These are phyloP conservation scores for Philypnodon macrostomus DNA, from an alignment of 2,797 vertebrate genomes.

Conservation along the genomic window DNA sequence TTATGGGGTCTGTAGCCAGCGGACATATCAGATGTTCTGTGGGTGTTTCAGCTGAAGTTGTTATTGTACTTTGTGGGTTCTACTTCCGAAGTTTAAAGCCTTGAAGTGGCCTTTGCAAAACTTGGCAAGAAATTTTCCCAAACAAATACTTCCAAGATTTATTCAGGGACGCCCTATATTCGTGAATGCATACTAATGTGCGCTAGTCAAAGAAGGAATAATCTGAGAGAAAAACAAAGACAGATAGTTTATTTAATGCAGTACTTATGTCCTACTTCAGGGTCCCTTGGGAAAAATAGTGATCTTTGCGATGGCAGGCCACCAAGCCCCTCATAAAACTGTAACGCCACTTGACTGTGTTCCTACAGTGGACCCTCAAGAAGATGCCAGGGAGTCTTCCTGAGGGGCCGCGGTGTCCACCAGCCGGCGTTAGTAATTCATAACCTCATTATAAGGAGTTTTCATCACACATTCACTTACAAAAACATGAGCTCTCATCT, in stretches of 20 bases:
- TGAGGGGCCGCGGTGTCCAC: slow-evolving; percentile 54
- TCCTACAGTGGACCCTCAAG: slow-evolving; percentile 39
- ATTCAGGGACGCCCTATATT: slow-evolving; percentile 56
- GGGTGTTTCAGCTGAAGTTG: slow-evolving; percentile 30
- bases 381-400: slow-evolving; percentile 48
- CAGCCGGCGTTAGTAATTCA: slow-evolving; percentile 65
- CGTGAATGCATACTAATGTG: slow-evolving; percentile 37
- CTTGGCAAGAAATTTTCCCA: slow-evolving; percentile 14
- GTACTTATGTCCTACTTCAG: slow-evolving; percentile 59
- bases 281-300: slow-evolving; percentile 21
- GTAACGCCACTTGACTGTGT: slow-evolving; percentile 44
- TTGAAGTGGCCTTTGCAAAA: slow-evolving; percentile 2
- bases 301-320: slow-evolving; percentile 62
- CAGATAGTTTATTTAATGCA: slow-evolving; percentile 38
- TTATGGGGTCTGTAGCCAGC: slow-evolving; percentile 27
- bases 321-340: slow-evolving; percentile 69
- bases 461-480: slow-evolving; percentile 74
- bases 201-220: slow-evolving; percentile 26
- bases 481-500: slow-evolving; percentile 68
- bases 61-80: neutral
- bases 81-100: slow-evolving; percentile 5
- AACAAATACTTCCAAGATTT: slow-evolving; percentile 29
- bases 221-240: slow-evolving; percentile 47
- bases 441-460: slow-evolving; percentile 74
- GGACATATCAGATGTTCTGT: slow-evolving; percentile 14